Evolutionary conservation across 2,113 vertebrate species (phyloP).

Genomic region (Cinclus cinclus): DNA sequence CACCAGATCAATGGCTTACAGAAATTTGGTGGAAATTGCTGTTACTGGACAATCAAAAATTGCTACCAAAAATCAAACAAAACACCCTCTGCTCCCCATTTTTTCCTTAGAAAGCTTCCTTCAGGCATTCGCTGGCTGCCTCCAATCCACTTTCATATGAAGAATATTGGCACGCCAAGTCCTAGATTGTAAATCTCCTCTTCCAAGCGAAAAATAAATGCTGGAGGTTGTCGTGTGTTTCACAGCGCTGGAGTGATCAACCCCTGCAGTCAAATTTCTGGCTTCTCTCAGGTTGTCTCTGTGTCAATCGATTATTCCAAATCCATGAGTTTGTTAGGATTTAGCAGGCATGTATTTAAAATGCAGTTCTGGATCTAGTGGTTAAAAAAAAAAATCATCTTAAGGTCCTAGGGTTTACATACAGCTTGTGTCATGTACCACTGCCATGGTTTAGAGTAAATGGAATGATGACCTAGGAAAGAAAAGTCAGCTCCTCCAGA

Average conservation of each 20-base stretch:
- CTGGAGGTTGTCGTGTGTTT: neutral
- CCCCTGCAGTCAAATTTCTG: neutral
- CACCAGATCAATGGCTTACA: neutral
- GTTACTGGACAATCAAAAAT: neutral
- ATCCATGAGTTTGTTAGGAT: neutral
- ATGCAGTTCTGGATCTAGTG: conserved; percentile 67
- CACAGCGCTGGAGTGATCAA: neutral
- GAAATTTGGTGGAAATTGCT: neutral
- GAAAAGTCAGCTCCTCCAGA: conserved; percentile 27
- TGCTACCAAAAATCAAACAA: neutral
- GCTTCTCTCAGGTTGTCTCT: neutral
- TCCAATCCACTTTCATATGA: neutral
- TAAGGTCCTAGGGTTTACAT: conserved; percentile 13
- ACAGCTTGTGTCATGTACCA: conserved; percentile 54
- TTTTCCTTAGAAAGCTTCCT: neutral
- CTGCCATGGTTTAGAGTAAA: conserved; percentile 31
- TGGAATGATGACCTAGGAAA: conserved; percentile 64
- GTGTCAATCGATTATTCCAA: rapidly evolving
- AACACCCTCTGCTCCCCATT: neutral
- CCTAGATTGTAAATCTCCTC: neutral
- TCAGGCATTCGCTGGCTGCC: neutral
- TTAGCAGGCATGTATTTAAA: conserved; percentile 1
- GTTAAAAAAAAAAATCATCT: conserved; percentile 63
- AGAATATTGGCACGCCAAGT: neutral
- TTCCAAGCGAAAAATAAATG: neutral